These are phyloP conservation scores for Ochropleura plecta DNA, from an alignment of 2,888 invertebrate species.

Conservation along the genomic window DNA sequence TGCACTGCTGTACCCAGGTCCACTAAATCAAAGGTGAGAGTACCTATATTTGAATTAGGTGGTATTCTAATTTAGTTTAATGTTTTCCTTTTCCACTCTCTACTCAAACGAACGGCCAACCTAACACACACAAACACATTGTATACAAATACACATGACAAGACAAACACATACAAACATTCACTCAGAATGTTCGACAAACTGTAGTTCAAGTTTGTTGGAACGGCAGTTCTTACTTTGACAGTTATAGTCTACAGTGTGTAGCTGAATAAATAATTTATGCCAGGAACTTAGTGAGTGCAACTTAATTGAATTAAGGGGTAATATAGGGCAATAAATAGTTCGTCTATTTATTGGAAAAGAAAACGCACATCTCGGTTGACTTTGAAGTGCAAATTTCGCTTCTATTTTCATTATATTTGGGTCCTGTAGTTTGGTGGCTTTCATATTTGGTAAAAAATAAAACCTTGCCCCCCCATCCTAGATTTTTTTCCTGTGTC, in stretches of 20 bases:
- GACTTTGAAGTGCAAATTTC: neutral
- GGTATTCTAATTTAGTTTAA: slow-evolving; percentile 16
- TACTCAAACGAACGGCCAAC: neutral
- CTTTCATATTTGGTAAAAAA: too few species aligned
- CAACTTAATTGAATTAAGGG: slow-evolving; percentile 37
- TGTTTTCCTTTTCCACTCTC: slow-evolving; percentile 3
- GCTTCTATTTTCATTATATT: too few species aligned
- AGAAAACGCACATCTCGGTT: neutral
- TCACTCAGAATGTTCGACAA: slow-evolving; percentile 25
- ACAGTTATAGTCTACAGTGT: slow-evolving; percentile 21
- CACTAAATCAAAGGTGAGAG: neutral
- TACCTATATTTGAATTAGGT: neutral
- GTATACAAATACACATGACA: neutral
- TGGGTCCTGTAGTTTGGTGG: too few species aligned
- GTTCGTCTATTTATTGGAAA: slow-evolving; percentile 6
- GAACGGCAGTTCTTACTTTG: slow-evolving; percentile 44
- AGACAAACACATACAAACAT: slow-evolving; percentile 4
- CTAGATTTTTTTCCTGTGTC: too few species aligned
- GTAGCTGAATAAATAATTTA: slow-evolving; percentile 30
- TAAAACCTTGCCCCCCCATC: too few species aligned
- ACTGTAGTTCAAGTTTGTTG: slow-evolving; percentile 26
- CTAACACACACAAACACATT: neutral
- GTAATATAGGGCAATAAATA: too few species aligned
- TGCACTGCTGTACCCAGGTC: too few species aligned
- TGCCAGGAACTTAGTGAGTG: slow-evolving; percentile 10